Percentiles rank a stretch among this genome's conserved stretches.
phyloP scores from a whole-genome alignment of 1,140 invertebrate genomes.

The Macrobrachium rosenbergii region DNA sequence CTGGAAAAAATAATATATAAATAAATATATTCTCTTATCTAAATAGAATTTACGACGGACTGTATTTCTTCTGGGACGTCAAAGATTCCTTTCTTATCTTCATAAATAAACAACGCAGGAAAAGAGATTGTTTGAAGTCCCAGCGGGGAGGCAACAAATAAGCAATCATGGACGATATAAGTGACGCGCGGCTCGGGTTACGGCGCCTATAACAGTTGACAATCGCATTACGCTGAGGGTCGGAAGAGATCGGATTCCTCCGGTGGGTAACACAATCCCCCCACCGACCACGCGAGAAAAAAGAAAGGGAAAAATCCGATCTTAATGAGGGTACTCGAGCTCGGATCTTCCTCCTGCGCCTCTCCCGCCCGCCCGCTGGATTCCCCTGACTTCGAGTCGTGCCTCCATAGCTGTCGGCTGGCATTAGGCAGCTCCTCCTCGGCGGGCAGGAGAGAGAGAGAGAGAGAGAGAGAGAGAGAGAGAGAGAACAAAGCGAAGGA shows the following conservation, averaged over 20 bases:
- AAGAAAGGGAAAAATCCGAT: conserved; percentile 4
- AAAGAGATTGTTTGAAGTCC: too few species aligned
- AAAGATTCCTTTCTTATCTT: too few species aligned
- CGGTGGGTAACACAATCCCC: neutral
- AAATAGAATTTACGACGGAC: too few species aligned
- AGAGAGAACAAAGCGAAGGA: neutral
- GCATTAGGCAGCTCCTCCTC: too few species aligned
- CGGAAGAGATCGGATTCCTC: conserved; percentile 8
- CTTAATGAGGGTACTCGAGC: conserved; percentile 5
- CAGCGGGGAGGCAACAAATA: too few species aligned
- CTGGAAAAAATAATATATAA: too few species aligned
- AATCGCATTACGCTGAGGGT: conserved; percentile 7
- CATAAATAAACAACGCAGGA: too few species aligned
- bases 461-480: neutral
- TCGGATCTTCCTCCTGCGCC: neutral
- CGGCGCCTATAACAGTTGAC: neutral
- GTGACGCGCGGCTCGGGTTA: too few species aligned
- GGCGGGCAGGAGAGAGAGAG: neutral
- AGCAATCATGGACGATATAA: too few species aligned
- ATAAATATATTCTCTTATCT: too few species aligned
- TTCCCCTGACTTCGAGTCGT: too few species aligned
- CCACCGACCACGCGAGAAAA: neutral
- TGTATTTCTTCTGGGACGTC: too few species aligned
- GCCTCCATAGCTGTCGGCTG: neutral
- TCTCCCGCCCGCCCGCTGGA: neutral